Base-by-base conservation (phyloP, 1,140 invertebrate genomes). In the Drosophila ironensis region DNA sequence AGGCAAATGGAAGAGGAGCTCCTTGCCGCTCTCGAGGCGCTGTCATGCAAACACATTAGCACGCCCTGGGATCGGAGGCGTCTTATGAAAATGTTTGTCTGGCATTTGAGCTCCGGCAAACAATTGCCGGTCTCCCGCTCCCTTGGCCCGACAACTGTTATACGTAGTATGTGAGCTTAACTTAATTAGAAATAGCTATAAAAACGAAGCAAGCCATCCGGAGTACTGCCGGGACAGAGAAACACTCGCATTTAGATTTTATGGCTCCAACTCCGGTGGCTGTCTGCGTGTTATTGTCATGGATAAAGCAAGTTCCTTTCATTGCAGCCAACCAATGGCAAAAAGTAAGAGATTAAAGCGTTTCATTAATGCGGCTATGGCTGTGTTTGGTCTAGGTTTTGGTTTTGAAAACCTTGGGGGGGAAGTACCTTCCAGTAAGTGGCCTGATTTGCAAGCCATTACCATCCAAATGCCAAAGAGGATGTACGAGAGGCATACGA, bases 71-170 rank as follows among this genome's bases (percentile, higher is more conserved):
- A 7, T n/a, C 20, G 7, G 7, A 6, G 45, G 33, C 17, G 45
- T 38, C 53, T 48, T 28, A 54, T 25, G 56, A 60, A 60, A 63
- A 63, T 64, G 60, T 64, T 64, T 64, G 56, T 41, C 59, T 63
- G 59, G 24, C 59, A 63, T 48, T 63, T 61, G 59, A 63, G 51
- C 56, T 60, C 9, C 2, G 25, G 22, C 47, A 56, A 56, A 56
- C 53, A 53, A 56, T 57, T 57, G 3, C 30, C 5, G 30, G 3
- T 19, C 50, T 7, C 4, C 25, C 6, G 6, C 16, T 54, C 17
- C 33, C 30, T 12, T 4, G 9, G 20, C 9, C 7, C 12, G 6
- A 3, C 22, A 60, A 59, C 57, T 60, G 52, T 60, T 60, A 60
- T 60, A n/a, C n/a, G n/a, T n/a, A n/a, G n/a, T n/a, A 12, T 27